phyloP scores from a whole-genome alignment of 2,888 invertebrate genomes.

The Prenolepis imparis region DNA sequence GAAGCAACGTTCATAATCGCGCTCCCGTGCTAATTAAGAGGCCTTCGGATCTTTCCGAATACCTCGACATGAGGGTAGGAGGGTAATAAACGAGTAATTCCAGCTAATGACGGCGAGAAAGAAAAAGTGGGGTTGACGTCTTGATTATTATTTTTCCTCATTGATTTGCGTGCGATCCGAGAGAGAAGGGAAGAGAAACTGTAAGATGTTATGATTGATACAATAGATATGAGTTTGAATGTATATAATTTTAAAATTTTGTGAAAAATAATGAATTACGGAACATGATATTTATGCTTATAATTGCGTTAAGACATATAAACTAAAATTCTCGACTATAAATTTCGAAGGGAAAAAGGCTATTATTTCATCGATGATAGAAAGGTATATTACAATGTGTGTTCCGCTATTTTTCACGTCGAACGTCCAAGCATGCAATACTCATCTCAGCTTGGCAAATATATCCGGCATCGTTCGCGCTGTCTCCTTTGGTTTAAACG shows the following conservation, averaged over 20 bases:
- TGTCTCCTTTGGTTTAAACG: conserved; percentile 57
- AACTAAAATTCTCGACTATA: background rate
- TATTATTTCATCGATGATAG: background rate
- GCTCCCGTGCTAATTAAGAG: conserved; percentile 42
- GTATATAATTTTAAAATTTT: background rate
- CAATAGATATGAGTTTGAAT: too few relatives aligned
- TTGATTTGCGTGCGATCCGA: background rate
- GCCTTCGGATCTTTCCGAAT: background rate
- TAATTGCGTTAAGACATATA: background rate
- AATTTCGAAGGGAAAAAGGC: background rate
- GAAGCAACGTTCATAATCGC: conserved; percentile 50
- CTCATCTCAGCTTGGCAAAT: background rate
- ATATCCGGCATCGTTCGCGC: background rate
- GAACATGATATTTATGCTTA: background rate
- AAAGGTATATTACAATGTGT: background rate
- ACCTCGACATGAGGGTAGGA: background rate
- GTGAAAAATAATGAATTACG: background rate
- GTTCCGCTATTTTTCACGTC: background rate
- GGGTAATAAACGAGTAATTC: background rate
- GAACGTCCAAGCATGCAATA: background rate
- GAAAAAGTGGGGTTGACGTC: background rate
- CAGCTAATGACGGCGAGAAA: background rate
- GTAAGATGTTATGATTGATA: background rate
- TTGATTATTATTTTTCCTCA: conserved; percentile 7
- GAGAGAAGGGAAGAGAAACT: background rate